These are phyloP conservation scores for Lacanobia wlatinum DNA, from an alignment of 2,888 invertebrate genomes.

Conservation along the genomic window DNA sequence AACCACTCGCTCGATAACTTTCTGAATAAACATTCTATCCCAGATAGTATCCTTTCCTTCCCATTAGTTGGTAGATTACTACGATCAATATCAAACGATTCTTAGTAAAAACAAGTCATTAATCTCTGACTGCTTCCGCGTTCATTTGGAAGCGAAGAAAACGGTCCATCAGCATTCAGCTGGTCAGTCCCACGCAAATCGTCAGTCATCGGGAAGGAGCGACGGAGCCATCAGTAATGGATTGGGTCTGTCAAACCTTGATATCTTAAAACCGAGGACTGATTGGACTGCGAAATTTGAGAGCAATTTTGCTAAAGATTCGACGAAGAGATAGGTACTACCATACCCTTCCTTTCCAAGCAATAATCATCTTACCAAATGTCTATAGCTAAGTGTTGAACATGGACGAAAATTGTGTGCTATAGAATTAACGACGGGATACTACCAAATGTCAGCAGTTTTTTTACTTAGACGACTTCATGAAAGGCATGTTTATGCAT, in stretches of 20 bases:
- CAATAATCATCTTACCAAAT: neutral
- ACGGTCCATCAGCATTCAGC: slow-evolving; percentile 18
- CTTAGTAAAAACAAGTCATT: slow-evolving; percentile 39
- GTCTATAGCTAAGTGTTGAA: neutral
- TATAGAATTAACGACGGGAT: neutral
- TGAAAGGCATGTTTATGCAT: no score
- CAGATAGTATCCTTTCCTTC: neutral
- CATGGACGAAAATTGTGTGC: no score
- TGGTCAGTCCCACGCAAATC: slow-evolving; percentile 28
- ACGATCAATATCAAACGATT: slow-evolving; percentile 20
- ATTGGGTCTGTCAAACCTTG: slow-evolving; percentile 4
- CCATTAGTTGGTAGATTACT: slow-evolving; percentile 20
- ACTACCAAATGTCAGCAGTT: neutral
- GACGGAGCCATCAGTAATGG: slow-evolving; percentile 21
- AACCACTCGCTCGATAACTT: neutral
- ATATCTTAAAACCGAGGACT: neutral
- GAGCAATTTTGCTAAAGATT: neutral
- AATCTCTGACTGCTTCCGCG: slow-evolving; percentile 44
- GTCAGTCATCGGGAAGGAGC: slow-evolving; percentile 19
- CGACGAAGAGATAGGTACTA: neutral
- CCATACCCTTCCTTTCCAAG: no score
- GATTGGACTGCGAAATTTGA: neutral
- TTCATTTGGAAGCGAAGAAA: slow-evolving; percentile 35
- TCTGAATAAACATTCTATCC: neutral
- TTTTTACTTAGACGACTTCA: neutral